Evolutionary conservation across 1,140 invertebrate species (phyloP).

Genomic region (Mactra quadrangularis): DNA sequence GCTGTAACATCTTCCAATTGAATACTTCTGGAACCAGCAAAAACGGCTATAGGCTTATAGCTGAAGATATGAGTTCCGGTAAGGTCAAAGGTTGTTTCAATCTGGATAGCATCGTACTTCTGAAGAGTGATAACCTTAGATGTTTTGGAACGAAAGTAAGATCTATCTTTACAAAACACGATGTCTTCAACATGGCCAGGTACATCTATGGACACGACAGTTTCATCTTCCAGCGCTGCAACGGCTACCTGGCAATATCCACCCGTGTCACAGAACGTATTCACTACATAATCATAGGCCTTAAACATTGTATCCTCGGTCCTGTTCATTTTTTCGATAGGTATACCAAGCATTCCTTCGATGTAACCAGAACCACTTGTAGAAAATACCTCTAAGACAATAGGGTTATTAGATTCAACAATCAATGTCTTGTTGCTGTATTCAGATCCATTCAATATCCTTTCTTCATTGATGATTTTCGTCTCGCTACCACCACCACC

Average conservation of each 20-base stretch:
- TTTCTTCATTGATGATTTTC: neutral
- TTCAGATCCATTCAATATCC: slow-evolving; percentile 21
- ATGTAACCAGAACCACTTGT: slow-evolving; percentile 2
- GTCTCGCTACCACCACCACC: neutral
- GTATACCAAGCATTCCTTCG: slow-evolving; percentile 43
- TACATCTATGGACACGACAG: neutral
- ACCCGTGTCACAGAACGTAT: slow-evolving; percentile 43
- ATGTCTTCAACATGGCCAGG: slow-evolving; percentile 19
- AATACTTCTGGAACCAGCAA: slow-evolving; percentile 42
- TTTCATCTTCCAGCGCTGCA: slow-evolving; percentile 36
- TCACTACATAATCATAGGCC: slow-evolving; percentile 10
- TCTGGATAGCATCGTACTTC: slow-evolving; percentile 24
- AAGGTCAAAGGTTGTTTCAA: slow-evolving; percentile 46
- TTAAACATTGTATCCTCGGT: neutral
- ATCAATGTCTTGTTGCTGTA: slow-evolving; percentile 37
- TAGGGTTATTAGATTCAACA: neutral
- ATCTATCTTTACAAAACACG: slow-evolving; percentile 4
- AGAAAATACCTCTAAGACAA: slow-evolving; percentile 30
- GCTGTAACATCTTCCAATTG: neutral
- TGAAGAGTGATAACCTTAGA: neutral
- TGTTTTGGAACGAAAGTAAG: neutral
- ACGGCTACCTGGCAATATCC: slow-evolving; percentile 48
- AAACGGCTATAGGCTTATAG: slow-evolving; percentile 41
- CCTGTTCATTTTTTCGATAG: neutral
- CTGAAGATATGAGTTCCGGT: slow-evolving; percentile 51